These are phyloP conservation scores for Xenopus petersii DNA, from an alignment of 2,797 vertebrate species.

Conservation along the genomic window DNA sequence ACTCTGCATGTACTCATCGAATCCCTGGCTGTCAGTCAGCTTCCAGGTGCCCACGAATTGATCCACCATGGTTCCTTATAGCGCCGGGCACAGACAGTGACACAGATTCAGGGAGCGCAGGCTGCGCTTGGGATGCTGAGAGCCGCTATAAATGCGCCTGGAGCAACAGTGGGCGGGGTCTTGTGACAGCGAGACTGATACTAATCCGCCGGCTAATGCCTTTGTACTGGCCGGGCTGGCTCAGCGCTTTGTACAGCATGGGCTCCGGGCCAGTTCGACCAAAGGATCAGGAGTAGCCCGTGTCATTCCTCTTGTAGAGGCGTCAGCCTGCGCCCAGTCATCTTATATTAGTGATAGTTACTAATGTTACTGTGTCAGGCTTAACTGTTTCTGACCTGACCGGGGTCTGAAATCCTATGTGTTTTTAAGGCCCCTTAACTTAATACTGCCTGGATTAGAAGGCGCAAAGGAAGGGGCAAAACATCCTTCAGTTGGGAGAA, in stretches of 20 bases:
- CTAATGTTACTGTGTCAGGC: too few relatives aligned
- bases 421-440: too few relatives aligned
- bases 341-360: too few relatives aligned
- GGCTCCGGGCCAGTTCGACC: constrained; percentile 9
- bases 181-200: background rate
- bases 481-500: too few relatives aligned
- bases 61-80: constrained; percentile 29
- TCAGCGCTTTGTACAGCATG: constrained; percentile 27
- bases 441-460: too few relatives aligned
- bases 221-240: constrained; percentile 15
- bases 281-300: background rate
- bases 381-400: too few relatives aligned
- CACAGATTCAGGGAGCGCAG: constrained; percentile 16
- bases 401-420: too few relatives aligned
- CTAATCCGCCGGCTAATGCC: constrained; percentile 2
- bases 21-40: constrained; percentile 37
- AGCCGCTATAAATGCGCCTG: constrained; percentile 25
- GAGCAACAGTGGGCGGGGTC: background rate
- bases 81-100: background rate
- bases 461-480: too few relatives aligned
- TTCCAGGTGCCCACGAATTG: constrained; percentile 44
- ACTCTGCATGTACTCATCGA: constrained; percentile 43
- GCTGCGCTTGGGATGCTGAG: background rate
- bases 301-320: too few relatives aligned
- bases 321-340: too few relatives aligned